A percentile compares a stretch with the other conserved stretches of the same genome.
Evolutionary conservation across 2,888 invertebrate genomes (phyloP).

Genomic region (Theretra japonica): DNA sequence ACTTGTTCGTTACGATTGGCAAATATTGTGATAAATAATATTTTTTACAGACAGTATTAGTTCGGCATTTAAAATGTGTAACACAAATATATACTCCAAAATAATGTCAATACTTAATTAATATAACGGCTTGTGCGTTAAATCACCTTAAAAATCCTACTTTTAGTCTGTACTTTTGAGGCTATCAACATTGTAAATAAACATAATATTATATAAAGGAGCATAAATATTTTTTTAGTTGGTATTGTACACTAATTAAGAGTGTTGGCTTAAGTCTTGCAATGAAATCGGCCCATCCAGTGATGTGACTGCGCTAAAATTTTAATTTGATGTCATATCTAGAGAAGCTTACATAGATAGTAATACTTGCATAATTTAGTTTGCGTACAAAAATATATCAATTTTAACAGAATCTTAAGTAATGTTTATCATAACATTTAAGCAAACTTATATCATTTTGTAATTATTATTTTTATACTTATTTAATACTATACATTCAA

Average conservation of each 20-base stretch:
- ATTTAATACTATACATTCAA: background rate
- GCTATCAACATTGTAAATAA: constrained; percentile 3
- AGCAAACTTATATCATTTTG: background rate
- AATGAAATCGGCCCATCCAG: background rate
- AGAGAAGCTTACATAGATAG: background rate
- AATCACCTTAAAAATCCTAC: background rate
- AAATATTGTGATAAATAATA: constrained; percentile 51
- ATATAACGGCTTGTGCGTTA: background rate
- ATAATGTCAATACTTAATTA: constrained; percentile 15
- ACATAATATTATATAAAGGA: background rate
- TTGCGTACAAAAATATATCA: background rate
- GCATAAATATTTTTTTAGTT: constrained; percentile 9
- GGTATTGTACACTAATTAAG: background rate
- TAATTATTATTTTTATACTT: constrained; percentile 7
- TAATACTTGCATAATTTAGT: background rate
- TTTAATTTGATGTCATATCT: background rate
- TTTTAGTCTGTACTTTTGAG: constrained; percentile 1
- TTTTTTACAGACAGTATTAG: constrained; percentile 69
- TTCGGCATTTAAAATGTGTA: constrained; percentile 66
- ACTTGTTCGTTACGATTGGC: constrained; percentile 46
- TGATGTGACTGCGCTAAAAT: background rate
- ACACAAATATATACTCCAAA: background rate
- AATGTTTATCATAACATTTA: background rate
- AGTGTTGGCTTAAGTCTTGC: background rate
- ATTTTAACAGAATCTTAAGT: background rate